phyloP scores from a whole-genome alignment of 2,113 vertebrate species.

The Urocolius indicus region DNA sequence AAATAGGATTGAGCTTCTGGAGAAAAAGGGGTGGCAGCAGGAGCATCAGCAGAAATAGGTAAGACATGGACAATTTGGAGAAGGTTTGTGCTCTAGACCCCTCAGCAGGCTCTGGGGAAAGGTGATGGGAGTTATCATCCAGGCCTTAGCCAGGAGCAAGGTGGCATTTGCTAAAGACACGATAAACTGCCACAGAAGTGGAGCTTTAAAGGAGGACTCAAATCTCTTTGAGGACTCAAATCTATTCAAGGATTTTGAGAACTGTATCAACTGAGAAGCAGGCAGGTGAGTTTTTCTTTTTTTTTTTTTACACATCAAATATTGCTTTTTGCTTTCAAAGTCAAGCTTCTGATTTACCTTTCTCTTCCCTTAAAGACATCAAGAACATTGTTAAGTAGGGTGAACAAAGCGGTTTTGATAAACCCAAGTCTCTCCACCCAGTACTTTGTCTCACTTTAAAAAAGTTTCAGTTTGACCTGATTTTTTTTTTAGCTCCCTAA shows the following conservation, averaged over 20 bases:
- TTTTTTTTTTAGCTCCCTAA: slow-evolving; percentile 64
- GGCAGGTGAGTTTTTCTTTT: neutral
- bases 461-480: slow-evolving; percentile 54
- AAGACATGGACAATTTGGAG: accelerated
- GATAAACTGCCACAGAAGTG: neutral
- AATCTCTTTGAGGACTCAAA: neutral
- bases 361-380: neutral
- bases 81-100: neutral
- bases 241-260: neutral
- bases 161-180: neutral
- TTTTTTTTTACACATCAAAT: neutral
- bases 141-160: accelerated
- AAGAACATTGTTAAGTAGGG: neutral
- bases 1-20: neutral
- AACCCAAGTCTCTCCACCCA: neutral
- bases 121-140: neutral
- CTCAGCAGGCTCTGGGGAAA: neutral
- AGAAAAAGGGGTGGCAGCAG: neutral
- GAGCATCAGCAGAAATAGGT: neutral
- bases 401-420: slow-evolving; percentile 3
- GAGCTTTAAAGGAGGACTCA: neutral
- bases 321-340: neutral
- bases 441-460: slow-evolving; percentile 29
- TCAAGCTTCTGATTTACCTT: neutral
- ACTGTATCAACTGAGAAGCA: neutral